These are phyloP conservation scores for Atrichornis clamosus DNA, from an alignment of 2,113 vertebrate genomes.

Conservation along the genomic window DNA sequence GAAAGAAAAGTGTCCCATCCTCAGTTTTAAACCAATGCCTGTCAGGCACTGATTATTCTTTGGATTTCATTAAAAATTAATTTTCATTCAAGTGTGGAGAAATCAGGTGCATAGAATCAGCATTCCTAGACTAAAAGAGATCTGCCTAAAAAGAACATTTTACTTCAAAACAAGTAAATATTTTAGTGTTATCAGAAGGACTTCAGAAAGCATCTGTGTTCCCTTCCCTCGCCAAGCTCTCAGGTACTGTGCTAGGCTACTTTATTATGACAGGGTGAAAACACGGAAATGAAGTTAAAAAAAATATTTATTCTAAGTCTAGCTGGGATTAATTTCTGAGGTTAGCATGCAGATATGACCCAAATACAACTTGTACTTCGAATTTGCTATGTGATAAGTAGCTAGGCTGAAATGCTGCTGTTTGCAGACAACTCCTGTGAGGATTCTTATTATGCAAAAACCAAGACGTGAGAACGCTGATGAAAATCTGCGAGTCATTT, in stretches of 20 bases:
- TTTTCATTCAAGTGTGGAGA: background rate
- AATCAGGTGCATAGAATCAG: background rate
- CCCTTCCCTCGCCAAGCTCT: background rate
- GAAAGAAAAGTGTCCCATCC: background rate
- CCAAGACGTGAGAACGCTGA: slow-evolving; percentile 25
- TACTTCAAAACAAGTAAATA: background rate
- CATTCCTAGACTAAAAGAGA: background rate
- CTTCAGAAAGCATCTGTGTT: background rate
- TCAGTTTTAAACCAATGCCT: background rate
- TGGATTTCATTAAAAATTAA: background rate
- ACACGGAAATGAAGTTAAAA: background rate
- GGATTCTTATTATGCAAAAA: slow-evolving; percentile 35
- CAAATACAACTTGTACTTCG: background rate
- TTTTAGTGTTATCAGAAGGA: background rate
- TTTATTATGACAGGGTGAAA: background rate
- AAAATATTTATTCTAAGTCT: background rate
- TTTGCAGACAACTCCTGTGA: slow-evolving; percentile 19
- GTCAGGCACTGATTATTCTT: background rate
- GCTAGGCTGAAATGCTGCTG: background rate
- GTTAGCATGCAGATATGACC: background rate
- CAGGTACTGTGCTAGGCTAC: fast-evolving
- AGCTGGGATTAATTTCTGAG: slow-evolving; percentile 2
- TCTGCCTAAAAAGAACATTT: background rate
- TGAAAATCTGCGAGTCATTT: slow-evolving; percentile 50
- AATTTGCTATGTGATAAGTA: background rate